Percentiles rank a stretch among this genome's conserved stretches.
These are phyloP conservation scores for Potorous gilbertii DNA, from an alignment of 2,797 vertebrate species.

Conservation along the genomic window DNA sequence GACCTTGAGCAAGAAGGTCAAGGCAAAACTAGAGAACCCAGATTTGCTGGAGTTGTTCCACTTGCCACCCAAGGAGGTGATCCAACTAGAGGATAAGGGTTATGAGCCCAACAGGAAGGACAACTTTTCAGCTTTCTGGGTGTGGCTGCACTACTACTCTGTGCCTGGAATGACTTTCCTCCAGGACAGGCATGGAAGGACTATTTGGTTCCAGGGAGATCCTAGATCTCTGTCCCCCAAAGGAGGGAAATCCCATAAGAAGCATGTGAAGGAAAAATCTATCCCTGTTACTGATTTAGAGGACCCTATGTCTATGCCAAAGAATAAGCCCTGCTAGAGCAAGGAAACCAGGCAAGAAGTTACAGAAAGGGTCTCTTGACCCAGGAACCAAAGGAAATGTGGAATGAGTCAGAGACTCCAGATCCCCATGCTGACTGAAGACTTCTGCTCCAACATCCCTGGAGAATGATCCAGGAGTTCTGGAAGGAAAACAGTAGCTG, in stretches of 20 bases:
- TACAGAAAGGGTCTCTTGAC: neutral
- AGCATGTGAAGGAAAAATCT: constrained; percentile 11
- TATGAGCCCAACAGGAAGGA: constrained; percentile 83
- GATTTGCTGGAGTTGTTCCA: constrained; percentile 94
- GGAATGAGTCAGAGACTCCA: neutral
- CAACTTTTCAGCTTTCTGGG: constrained; percentile 84
- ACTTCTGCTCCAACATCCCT: neutral
- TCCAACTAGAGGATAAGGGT: constrained; percentile 90
- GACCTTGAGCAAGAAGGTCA: constrained; percentile 83
- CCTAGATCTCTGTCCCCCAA: constrained; percentile 93
- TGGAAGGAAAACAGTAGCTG: neutral
- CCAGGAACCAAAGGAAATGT: neutral
- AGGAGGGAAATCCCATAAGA: constrained; percentile 77
- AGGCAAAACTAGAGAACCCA: constrained; percentile 80
- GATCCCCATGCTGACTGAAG: neutral
- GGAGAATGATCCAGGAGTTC: neutral
- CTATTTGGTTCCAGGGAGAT: constrained; percentile 96
- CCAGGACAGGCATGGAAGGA: constrained; percentile 90
- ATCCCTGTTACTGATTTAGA: constrained; percentile 10
- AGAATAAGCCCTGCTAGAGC: constrained; percentile 43
- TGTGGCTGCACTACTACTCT: constrained; percentile 93
- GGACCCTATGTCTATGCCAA: constrained; percentile 23
- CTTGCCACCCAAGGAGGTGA: constrained; percentile 91
- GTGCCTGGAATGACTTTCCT: constrained; percentile 91
- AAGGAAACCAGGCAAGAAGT: neutral